Evolutionary conservation across 2,797 vertebrate genomes (phyloP).

Genomic region (Rousettus madagascariensis): DNA sequence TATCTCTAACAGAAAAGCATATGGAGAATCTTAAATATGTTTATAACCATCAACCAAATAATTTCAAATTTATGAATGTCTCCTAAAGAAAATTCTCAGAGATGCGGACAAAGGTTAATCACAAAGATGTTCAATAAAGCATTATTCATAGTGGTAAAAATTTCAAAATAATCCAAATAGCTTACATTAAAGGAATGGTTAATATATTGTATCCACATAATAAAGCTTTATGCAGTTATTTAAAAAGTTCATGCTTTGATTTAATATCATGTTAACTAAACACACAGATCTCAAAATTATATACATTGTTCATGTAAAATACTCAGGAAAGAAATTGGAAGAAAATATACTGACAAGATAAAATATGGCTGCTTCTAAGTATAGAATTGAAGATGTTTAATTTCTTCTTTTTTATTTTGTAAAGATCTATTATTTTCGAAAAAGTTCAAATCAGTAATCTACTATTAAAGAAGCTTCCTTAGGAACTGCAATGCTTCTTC

Average conservation of each 20-base stretch:
- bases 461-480: background rate
- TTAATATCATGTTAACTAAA: conserved; percentile 1
- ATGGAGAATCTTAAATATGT: background rate
- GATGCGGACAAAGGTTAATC: background rate
- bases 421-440: background rate
- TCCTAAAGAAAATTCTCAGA: conserved; percentile 9
- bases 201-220: background rate
- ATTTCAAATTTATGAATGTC: background rate
- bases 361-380: background rate
- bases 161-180: background rate
- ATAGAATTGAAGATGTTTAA: background rate
- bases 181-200: background rate
- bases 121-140: background rate
- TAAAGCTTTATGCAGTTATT: background rate
- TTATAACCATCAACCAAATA: background rate
- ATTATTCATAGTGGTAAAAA: conserved; percentile 28
- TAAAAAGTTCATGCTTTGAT: background rate
- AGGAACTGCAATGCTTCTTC: background rate
- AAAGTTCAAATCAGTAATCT: background rate
- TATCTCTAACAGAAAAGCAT: background rate
- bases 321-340: background rate
- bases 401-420: background rate
- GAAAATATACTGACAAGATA: background rate
- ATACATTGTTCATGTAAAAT: background rate
- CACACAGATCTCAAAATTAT: conserved; percentile 22